Base-by-base conservation (phyloP, 37 sponge, comb jelly and placozoan genomes). In the Ephydatia muelleri region DNA sequence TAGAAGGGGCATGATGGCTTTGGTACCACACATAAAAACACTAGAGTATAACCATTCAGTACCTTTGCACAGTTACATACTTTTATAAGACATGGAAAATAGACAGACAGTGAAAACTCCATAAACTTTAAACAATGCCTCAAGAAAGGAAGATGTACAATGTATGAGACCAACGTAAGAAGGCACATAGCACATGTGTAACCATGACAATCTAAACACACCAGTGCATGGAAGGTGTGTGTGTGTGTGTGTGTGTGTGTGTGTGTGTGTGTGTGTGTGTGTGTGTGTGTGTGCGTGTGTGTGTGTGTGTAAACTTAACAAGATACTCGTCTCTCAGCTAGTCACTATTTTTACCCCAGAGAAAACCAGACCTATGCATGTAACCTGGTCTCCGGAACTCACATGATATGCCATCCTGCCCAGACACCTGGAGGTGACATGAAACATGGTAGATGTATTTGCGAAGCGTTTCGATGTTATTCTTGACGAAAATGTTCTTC, bases 391-490 rank as follows among this genome's bases (percentile, higher is more conserved):
- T 27, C 73, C 23, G 8, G 16, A 34, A 79, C 90, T 81, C 26
- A 90, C 90, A 68, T 49, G 78, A 73, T 9, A 29, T 22, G 37
- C 88, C 85, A 76, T 91, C 92, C 23, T 73, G 72, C 30, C 23
- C 48, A 40, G 68, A 33, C 34, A 93, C 76, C 25, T 81, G 72
- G 28, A 95, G 89, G 72, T 95, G 95, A 34, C 84, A 80, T 32
- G 92, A 89, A n/a, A 91, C 84, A 38, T 86, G 69, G 33, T 89
- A 89, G 33, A 95, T 84, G 33, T 43, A 25, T 6, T 69, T 49
- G 13, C 91, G 65, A 68, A 95, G 81, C 36, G 75, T 49, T 37
- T 95, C 95, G 67, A 95, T 89, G 67, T 77, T 85, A 27, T 79
- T 35, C 25, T 38, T 35, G 73, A n/a, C 3, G 34, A 36, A 30